phyloP scores from a whole-genome alignment of 2,888 invertebrate genomes.

The Apamea monoglypha region DNA sequence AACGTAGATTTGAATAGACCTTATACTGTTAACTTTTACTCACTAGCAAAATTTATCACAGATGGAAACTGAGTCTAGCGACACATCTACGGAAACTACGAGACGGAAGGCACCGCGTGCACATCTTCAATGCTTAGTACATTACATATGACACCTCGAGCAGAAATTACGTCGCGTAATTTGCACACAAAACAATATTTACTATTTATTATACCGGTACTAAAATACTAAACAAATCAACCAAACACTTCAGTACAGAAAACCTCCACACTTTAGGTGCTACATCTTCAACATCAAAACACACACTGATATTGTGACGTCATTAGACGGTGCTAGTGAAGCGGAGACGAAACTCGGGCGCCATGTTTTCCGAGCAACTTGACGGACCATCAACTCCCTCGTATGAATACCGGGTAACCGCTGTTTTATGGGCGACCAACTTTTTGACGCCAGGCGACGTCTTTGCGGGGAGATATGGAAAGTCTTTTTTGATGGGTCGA shows the following conservation, averaged over 20 bases:
- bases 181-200: too few species aligned
- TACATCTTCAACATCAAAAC: conserved; percentile 29
- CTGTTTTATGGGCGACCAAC: conserved; percentile 68
- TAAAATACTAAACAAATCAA: neutral
- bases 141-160: too few species aligned
- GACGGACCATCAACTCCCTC: conserved; percentile 62
- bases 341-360: conserved; percentile 47
- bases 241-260: neutral
- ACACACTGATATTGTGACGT: conserved; percentile 50
- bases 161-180: neutral
- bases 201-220: neutral
- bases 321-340: conserved; percentile 48
- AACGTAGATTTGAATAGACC: too few species aligned
- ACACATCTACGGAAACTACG: neutral
- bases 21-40: too few species aligned
- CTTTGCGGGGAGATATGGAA: conserved; percentile 38
- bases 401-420: conserved; percentile 68
- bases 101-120: neutral
- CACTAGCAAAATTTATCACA: neutral
- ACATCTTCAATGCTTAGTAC: neutral
- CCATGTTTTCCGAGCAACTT: conserved; percentile 61
- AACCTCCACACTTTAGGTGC: conserved; percentile 7
- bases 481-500: conserved; percentile 44
- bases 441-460: conserved; percentile 68
- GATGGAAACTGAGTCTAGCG: neutral